These are phyloP conservation scores for Drosophila limbata DNA, from an alignment of 2,888 invertebrate species.

Conservation along the genomic window DNA sequence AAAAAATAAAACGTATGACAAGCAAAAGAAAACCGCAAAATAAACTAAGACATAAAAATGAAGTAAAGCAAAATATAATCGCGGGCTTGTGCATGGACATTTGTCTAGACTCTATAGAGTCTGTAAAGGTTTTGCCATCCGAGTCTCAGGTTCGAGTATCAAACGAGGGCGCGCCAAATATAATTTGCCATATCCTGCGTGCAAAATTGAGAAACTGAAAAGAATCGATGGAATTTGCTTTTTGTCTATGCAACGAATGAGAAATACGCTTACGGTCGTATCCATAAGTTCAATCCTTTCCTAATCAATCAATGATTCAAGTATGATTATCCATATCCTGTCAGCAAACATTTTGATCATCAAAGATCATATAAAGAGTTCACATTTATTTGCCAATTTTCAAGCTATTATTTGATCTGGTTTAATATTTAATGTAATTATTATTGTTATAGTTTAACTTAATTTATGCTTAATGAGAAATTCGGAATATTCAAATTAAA, in stretches of 20 bases:
- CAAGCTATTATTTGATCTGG: no score
- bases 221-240: background rate
- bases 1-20: constrained; percentile 13
- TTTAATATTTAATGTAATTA: no score
- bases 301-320: no score
- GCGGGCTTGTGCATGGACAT: constrained; percentile 34
- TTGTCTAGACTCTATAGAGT: constrained; percentile 19
- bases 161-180: constrained; percentile 48
- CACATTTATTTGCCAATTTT: no score
- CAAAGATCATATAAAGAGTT: no score
- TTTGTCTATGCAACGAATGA: constrained; percentile 11
- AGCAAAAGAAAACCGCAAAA: constrained; percentile 10
- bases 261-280: constrained; percentile 20
- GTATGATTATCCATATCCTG: no score
- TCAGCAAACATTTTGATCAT: no score
- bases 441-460: no score
- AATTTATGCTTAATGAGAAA: no score
- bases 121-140: constrained; percentile 3
- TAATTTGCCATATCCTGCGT: constrained; percentile 76
- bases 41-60: constrained; percentile 7
- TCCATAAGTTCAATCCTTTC: no score
- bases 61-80: constrained; percentile 23
- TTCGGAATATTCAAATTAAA: no score
- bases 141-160: constrained; percentile 10
- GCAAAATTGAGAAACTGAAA: constrained; percentile 16